Evolutionary conservation across 2,888 invertebrate species (phyloP), one percentile per base, ranked within the genome.

Genomic region (Octonoba sinensis): DNA sequence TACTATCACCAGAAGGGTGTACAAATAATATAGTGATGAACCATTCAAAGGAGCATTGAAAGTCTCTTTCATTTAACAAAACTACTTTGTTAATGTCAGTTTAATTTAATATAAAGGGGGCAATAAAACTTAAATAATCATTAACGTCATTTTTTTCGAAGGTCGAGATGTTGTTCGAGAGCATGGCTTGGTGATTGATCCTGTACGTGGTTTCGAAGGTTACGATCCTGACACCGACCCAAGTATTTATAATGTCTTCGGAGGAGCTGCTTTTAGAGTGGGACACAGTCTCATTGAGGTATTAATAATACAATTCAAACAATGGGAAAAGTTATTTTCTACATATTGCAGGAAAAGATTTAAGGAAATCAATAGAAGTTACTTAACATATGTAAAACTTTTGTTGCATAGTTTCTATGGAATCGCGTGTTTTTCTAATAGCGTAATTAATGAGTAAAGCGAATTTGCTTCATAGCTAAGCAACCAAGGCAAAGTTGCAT

Each of bases 161-260:
- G 81, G 81, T 13, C 18, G 62, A 22, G 70, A 81, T 1, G 64
- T 81, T 3, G n/a, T 62, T 2, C 64, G 46, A 65, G 18, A 70
- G 15, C 46, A 70, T 36, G 47, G 51, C 18, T 51, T 81, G 15
- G 1, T 15, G 0, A 70, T 81, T 1, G 51, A 81, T 36, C 74
- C 73, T 1, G 18, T 57, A 65, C 47, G 36, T 3, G 70, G 65
- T 16, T 82, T 56, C 27, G 60, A 72, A 20, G 82, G 75, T 12
- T 94, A 95, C 87, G 91, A 94, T 87, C 88, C 91, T 0, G 87
- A 88, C 0, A 90, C 93, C 6, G 92, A 96, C 87, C 92, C 95
- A 0, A 91, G 92, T 11, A 91, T 96, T 67, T 93, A 94, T 12
- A 96, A 96, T 89, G 92, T 92, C 87, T 96, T 96, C 89, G 93